A percentile compares a stretch with the other conserved stretches of the same genome.
Conservation (phyloP, 2,797 vertebrate species). For the Nannoperca australis region DNA sequence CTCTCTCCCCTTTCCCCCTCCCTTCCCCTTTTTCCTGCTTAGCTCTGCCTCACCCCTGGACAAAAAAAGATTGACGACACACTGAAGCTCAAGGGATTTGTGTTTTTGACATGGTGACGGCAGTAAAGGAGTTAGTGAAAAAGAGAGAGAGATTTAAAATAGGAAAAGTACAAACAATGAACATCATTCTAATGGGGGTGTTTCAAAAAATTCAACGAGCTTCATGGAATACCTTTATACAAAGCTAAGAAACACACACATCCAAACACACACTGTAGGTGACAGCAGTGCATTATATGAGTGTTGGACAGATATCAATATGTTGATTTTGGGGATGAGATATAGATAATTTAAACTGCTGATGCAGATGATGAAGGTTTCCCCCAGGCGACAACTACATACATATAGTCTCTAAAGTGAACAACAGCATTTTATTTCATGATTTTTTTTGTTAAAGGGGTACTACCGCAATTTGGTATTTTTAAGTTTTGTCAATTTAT, state of each 20-base stretch:
- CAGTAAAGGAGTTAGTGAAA: constrained; percentile 4
- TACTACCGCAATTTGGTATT: not conserved
- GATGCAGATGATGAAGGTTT: not conserved
- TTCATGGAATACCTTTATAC: not conserved
- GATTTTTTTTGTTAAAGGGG: not conserved
- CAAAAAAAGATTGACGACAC: constrained; percentile 26
- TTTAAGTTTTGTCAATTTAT: not conserved
- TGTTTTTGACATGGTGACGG: not conserved
- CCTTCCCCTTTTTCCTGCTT: constrained; percentile 23
- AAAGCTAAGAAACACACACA: not conserved
- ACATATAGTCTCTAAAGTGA: not conserved
- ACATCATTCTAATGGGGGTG: not conserved
- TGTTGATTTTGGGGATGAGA: not conserved
- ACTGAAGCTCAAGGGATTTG: not conserved
- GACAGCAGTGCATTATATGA: not conserved
- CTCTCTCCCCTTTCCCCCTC: constrained; percentile 21
- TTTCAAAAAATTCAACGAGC: not conserved
- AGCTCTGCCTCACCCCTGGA: constrained; percentile 34
- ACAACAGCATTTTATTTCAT: not conserved
- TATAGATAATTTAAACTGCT: not conserved
- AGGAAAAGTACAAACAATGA: constrained; percentile 6
- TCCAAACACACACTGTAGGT: not conserved
- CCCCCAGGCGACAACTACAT: not conserved
- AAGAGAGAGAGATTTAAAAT: not conserved
- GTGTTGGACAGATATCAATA: not conserved